These are phyloP conservation scores for Battus philenor DNA, from an alignment of 1,140 invertebrate genomes.

Conservation along the genomic window DNA sequence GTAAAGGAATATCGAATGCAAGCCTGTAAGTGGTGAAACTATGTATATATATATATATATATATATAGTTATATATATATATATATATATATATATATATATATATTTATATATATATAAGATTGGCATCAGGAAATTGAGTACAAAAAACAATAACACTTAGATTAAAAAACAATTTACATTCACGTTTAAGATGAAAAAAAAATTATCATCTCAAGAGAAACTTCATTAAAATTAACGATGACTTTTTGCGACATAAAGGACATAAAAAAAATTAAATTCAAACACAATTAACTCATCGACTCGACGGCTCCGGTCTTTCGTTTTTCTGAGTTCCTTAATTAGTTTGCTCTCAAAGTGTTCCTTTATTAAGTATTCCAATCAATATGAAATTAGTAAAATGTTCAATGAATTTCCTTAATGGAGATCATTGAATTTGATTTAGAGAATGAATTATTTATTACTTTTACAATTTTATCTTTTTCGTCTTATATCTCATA, in stretches of 20 bases:
- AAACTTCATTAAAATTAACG: slow-evolving; percentile 13
- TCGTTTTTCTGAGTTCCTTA: slow-evolving; percentile 14
- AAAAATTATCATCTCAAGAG: background rate
- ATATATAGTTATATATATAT: no score
- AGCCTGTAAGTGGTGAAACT: no score
- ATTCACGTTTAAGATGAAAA: no score
- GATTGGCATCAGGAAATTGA: no score
- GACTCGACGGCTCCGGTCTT: slow-evolving; percentile 9
- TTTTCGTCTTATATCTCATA: background rate
- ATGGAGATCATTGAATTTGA: slow-evolving; percentile 14
- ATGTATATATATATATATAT: no score
- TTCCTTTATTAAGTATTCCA: slow-evolving; percentile 17
- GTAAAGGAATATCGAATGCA: no score
- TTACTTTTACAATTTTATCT: slow-evolving; percentile 3
- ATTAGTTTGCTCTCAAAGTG: slow-evolving; percentile 16
- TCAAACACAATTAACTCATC: slow-evolving; percentile 16
- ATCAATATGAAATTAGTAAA: slow-evolving; percentile 14
- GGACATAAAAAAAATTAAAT: slow-evolving; percentile 8
- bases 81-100: no score
- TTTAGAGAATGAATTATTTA: slow-evolving; percentile 4
- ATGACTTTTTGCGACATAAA: slow-evolving; percentile 4
- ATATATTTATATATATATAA: no score
- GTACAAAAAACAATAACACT: no score
- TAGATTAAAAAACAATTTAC: no score
- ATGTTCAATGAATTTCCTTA: slow-evolving; percentile 10